Evolutionary conservation across 53 echinoderm and acorn worm genomes (phyloP).

Genomic region (Temnopleurus reevesii): DNA sequence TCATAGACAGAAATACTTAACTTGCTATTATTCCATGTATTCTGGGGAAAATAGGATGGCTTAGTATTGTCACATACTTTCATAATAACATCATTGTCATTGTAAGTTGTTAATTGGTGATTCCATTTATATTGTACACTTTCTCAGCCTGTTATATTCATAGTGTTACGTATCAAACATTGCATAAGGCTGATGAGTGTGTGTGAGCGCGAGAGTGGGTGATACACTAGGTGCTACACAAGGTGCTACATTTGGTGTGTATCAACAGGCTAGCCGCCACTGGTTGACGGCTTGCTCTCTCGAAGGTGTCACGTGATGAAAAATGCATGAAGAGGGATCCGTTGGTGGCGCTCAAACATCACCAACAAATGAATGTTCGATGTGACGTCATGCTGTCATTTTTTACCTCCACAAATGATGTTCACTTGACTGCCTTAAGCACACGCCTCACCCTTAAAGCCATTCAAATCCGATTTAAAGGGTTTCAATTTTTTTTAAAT

Average conservation of each 20-base stretch:
- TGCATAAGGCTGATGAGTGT: no score
- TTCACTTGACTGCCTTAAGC: neutral
- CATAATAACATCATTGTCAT: no score
- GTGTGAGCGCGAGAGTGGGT: conserved; percentile 1
- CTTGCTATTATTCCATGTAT: no score
- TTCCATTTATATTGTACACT: no score
- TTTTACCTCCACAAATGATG: neutral
- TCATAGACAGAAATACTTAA: no score
- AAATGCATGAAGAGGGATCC: neutral
- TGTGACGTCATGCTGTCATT: neutral
- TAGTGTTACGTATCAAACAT: no score
- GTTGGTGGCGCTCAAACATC: conserved; percentile 8
- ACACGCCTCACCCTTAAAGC: neutral
- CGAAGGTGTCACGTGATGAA: conserved; percentile 13
- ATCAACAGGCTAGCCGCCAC: conserved; percentile 29
- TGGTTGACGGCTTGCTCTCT: neutral
- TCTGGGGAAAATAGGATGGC: no score
- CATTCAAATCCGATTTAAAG: neutral
- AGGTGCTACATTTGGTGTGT: no score
- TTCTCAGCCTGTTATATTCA: no score
- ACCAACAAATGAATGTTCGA: neutral
- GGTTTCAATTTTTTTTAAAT: no score
- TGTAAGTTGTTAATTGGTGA: no score
- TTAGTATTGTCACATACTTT: no score
- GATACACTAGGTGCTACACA: neutral